phyloP scores from a whole-genome alignment of 2,113 vertebrate genomes.

The Aptenodytes patagonicus region DNA sequence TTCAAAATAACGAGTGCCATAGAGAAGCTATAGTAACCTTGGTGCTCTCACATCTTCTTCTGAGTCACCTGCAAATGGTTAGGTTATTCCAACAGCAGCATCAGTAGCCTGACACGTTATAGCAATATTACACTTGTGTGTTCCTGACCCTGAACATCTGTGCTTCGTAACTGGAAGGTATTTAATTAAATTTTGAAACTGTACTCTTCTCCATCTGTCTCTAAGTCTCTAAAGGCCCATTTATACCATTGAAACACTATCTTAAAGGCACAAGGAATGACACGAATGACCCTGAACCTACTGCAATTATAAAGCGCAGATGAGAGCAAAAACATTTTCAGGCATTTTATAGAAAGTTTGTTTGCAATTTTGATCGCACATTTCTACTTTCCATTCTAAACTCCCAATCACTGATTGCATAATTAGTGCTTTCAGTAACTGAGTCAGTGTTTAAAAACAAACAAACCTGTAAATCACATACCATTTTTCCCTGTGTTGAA shows the following conservation, averaged over 20 bases:
- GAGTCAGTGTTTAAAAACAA: slow-evolving; percentile 38
- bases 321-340: background rate
- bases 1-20: background rate
- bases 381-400: slow-evolving; percentile 5
- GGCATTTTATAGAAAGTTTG: background rate
- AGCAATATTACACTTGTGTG: slow-evolving; percentile 8
- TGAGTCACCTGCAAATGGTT: slow-evolving; percentile 39
- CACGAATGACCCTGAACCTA: background rate
- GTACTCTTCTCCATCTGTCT: slow-evolving; percentile 30
- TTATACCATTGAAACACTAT: slow-evolving; percentile 24
- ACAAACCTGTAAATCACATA: background rate
- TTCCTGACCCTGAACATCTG: slow-evolving; percentile 50
- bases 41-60: background rate
- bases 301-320: background rate
- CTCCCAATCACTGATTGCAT: background rate
- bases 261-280: background rate
- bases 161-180: background rate
- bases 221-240: background rate
- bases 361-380: background rate
- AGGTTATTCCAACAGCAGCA: background rate
- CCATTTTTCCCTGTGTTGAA: slow-evolving; percentile 14
- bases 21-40: background rate
- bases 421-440: slow-evolving; percentile 10
- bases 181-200: slow-evolving; percentile 54
- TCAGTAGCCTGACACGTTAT: background rate